These are phyloP conservation scores for Ceryle rudis DNA, from an alignment of 2,797 vertebrate species.

Conservation along the genomic window DNA sequence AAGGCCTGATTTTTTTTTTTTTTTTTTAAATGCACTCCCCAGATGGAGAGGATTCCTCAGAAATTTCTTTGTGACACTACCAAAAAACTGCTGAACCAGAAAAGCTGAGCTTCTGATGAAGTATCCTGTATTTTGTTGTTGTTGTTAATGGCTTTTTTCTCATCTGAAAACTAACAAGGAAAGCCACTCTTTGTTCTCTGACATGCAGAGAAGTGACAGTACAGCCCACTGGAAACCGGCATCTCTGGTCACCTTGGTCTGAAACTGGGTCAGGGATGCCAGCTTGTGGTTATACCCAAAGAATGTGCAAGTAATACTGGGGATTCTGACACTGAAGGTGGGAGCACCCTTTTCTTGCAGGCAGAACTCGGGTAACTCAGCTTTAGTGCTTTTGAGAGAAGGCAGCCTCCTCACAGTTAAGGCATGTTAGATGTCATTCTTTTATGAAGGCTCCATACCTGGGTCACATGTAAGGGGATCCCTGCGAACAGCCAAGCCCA, in stretches of 20 bases:
- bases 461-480: background rate
- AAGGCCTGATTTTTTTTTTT: background rate
- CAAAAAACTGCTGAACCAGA: background rate
- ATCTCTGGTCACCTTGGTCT: constrained; percentile 47
- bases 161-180: constrained; percentile 23
- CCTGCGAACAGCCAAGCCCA: background rate
- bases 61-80: background rate
- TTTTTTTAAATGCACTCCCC: background rate
- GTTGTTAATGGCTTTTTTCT: background rate
- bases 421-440: background rate
- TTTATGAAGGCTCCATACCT: background rate
- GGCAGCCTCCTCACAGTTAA: background rate
- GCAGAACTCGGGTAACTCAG: background rate
- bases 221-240: constrained; percentile 10
- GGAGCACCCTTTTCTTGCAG: background rate
- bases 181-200: constrained; percentile 16
- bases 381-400: background rate
- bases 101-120: background rate
- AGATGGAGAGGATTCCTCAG: background rate
- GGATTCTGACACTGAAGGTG: background rate
- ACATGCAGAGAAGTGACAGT: constrained; percentile 45
- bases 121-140: background rate
- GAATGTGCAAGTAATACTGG: background rate
- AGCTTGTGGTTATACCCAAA: background rate
- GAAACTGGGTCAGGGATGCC: constrained; percentile 49